These are phyloP conservation scores for Caenorhabditis elegans DNA, from an alignment of 1,140 invertebrate genomes.

Conservation along the genomic window DNA sequence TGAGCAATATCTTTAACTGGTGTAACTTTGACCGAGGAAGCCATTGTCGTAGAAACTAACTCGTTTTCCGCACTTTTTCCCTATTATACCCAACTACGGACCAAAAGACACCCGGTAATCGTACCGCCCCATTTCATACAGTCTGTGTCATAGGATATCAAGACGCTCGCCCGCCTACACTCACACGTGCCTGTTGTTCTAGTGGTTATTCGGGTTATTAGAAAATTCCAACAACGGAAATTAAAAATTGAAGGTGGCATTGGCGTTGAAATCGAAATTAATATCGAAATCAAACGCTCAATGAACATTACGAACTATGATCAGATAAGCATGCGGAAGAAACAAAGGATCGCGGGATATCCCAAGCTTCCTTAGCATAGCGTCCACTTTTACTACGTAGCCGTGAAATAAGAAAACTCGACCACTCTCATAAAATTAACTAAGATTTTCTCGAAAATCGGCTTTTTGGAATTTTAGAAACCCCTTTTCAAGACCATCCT, in stretches of 20 bases:
- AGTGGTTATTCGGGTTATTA: too few species aligned
- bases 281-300: background rate
- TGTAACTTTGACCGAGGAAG: slow-evolving; percentile 18
- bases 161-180: background rate
- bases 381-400: too few species aligned
- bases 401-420: too few species aligned
- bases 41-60: slow-evolving; percentile 9
- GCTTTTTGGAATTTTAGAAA: too few species aligned
- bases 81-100: slow-evolving; percentile 13
- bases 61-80: background rate
- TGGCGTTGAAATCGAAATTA: too few species aligned
- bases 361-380: too few species aligned
- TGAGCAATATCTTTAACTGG: slow-evolving; percentile 12
- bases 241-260: too few species aligned
- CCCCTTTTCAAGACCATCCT: too few species aligned
- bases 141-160: slow-evolving; percentile 20
- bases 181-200: background rate
- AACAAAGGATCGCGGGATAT: too few species aligned
- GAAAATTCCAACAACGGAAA: background rate
- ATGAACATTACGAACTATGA: background rate
- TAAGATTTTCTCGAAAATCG: too few species aligned
- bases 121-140: slow-evolving; percentile 16
- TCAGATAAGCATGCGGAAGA: background rate
- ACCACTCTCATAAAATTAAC: too few species aligned
- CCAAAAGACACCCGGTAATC: background rate